Conservation (phyloP, 1,140 invertebrate genomes). For the Tyrophagus putrescentiae region DNA sequence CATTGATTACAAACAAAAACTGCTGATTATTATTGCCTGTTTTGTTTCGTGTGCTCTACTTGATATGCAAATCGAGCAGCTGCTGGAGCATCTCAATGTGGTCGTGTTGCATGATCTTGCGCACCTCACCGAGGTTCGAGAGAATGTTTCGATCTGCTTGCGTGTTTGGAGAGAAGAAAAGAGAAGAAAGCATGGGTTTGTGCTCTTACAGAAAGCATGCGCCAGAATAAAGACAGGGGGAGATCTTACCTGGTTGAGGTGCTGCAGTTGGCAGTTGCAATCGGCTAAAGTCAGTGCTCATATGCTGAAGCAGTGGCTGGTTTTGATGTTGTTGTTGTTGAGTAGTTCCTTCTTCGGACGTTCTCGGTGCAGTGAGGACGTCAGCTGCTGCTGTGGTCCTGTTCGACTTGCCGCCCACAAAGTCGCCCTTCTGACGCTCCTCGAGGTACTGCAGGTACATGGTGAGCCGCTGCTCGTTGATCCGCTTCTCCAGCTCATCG, state of each 20-base stretch:
- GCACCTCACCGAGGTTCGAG: constrained; percentile 15
- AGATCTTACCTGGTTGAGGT: too few relatives aligned
- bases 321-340: too few relatives aligned
- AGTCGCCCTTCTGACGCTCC: constrained; percentile 11
- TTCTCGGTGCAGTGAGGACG: neutral
- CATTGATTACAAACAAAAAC: too few relatives aligned
- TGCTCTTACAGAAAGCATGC: too few relatives aligned
- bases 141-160: constrained; percentile 5
- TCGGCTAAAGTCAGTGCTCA: too few relatives aligned
- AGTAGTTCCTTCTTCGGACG: too few relatives aligned
- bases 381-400: neutral
- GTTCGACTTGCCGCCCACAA: neutral
- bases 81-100: constrained; percentile 20
- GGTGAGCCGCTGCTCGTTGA: constrained; percentile 6
- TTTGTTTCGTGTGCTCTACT: constrained; percentile 1
- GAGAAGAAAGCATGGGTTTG: too few relatives aligned
- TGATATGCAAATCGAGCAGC: constrained; percentile 12
- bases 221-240: too few relatives aligned
- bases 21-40: too few relatives aligned
- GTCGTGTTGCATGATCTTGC: constrained; percentile 22
- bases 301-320: too few relatives aligned
- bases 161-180: neutral
- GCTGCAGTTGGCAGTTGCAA: too few relatives aligned
- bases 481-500: constrained; percentile 6
- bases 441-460: constrained; percentile 18